Conservation (phyloP, 2,888 invertebrate species). For the Horisme vitalbata region DNA sequence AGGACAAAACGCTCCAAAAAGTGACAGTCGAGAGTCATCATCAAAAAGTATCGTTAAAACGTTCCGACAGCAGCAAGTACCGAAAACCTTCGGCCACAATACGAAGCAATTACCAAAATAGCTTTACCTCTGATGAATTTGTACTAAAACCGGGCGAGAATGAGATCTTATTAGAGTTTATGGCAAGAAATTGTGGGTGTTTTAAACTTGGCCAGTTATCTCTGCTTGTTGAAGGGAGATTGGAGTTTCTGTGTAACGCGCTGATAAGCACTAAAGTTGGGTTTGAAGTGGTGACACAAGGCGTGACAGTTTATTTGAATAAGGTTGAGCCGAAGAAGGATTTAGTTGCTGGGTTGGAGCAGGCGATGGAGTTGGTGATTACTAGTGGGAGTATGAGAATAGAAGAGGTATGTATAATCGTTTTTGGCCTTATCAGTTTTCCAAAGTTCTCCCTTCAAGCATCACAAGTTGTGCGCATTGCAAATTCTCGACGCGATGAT, state of each 20-base stretch:
- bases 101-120: conserved; percentile 85
- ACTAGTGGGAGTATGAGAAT: conserved; percentile 91
- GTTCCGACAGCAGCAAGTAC: conserved; percentile 88
- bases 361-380: conserved; percentile 88
- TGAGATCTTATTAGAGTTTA: conserved; percentile 82
- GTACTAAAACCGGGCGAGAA: conserved; percentile 86
- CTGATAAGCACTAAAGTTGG: conserved; percentile 81
- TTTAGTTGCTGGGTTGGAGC: conserved; percentile 91
- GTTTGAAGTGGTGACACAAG: conserved; percentile 81
- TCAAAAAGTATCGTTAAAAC: conserved; percentile 84
- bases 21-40: conserved; percentile 89
- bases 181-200: conserved; percentile 85
- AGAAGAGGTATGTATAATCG: conserved; percentile 80
- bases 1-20: conserved; percentile 90
- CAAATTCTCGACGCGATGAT: too few relatives aligned
- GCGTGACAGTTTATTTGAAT: conserved; percentile 74
- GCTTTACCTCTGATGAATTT: conserved; percentile 78
- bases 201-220: conserved; percentile 89
- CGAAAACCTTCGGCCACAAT: conserved; percentile 86
- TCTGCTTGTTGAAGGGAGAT: conserved; percentile 83
- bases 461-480: too few relatives aligned
- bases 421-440: too few relatives aligned
- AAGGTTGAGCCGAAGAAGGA: conserved; percentile 85
- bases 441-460: too few relatives aligned
- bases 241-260: conserved; percentile 88